Conservation (phyloP, 1,140 invertebrate genomes). For the Rhyzopertha dominica region DNA sequence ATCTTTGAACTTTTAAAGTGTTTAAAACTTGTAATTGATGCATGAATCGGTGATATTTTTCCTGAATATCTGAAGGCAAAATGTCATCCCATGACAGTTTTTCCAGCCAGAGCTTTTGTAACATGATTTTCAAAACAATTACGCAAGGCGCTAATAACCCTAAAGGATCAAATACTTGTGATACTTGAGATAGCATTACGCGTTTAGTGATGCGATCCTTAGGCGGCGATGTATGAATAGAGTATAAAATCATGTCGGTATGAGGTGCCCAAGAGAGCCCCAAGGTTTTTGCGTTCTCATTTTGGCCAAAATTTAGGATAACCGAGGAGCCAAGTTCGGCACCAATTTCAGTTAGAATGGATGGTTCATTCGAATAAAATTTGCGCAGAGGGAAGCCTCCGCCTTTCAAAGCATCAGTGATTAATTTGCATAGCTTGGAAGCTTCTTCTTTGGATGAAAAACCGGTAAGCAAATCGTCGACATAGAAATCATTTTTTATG, state of each 20-base stretch:
- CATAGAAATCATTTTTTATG: too few species aligned
- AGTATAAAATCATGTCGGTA: conserved; percentile 19
- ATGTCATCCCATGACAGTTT: conserved; percentile 25
- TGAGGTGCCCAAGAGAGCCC: conserved; percentile 10
- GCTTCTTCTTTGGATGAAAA: conserved; percentile 13
- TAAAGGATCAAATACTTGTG: conserved; percentile 34
- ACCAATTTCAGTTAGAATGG: not conserved
- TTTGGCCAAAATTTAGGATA: conserved; percentile 7
- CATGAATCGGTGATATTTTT: conserved; percentile 7
- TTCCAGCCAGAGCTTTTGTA: conserved; percentile 32
- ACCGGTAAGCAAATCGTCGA: conserved; percentile 48
- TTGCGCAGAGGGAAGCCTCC: conserved; percentile 21
- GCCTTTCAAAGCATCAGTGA: conserved; percentile 5
- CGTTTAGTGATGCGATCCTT: conserved; percentile 8
- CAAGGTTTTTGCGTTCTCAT: conserved; percentile 18
- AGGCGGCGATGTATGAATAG: not conserved
- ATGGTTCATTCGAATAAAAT: conserved; percentile 20
- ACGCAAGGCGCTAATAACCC: conserved; percentile 33
- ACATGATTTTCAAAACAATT: conserved; percentile 34
- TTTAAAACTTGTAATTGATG: conserved; percentile 26
- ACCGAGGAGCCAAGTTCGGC: conserved; percentile 1
- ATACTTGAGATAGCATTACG: too few species aligned
- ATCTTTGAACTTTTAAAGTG: conserved; percentile 45
- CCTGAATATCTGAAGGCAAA: conserved; percentile 9
- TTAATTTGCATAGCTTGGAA: conserved; percentile 1